These are phyloP conservation scores for Misgurnus anguillicaudatus DNA, from an alignment of 2,113 vertebrate species.

Conservation along the genomic window DNA sequence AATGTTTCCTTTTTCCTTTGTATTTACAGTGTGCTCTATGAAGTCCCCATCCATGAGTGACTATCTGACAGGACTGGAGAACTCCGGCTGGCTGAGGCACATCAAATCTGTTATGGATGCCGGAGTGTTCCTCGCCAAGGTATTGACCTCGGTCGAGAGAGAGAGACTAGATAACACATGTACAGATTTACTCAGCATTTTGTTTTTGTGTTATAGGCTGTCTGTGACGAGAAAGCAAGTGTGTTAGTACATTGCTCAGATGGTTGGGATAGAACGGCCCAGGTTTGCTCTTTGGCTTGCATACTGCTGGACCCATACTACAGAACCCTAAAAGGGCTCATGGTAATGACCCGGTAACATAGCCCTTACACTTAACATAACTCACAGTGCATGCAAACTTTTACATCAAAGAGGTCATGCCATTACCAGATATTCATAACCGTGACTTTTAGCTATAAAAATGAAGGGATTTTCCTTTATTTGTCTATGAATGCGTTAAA, in stretches of 20 bases:
- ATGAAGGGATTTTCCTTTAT: background rate
- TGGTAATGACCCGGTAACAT: slow-evolving; percentile 70
- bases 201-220: slow-evolving; percentile 64
- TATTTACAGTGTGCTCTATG: slow-evolving; percentile 75
- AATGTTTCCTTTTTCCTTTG: background rate
- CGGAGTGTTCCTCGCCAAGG: slow-evolving; percentile 80
- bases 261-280: slow-evolving; percentile 80
- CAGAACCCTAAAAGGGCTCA: slow-evolving; percentile 80
- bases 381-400: slow-evolving; percentile 2
- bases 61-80: slow-evolving; percentile 82
- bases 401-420: background rate
- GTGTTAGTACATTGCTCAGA: slow-evolving; percentile 83
- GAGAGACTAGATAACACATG: background rate
- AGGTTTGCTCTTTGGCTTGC: slow-evolving; percentile 80
- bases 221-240: slow-evolving; percentile 74
- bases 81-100: slow-evolving; percentile 82
- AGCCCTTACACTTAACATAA: background rate
- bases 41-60: slow-evolving; percentile 82
- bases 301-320: slow-evolving; percentile 81
- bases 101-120: slow-evolving; percentile 85
- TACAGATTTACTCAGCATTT: background rate
- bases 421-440: background rate
- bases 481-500: background rate
- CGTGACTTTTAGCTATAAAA: background rate
- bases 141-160: slow-evolving; percentile 49